Base-by-base conservation (phyloP, 2,113 vertebrate species). In the Pithys albifrons region DNA sequence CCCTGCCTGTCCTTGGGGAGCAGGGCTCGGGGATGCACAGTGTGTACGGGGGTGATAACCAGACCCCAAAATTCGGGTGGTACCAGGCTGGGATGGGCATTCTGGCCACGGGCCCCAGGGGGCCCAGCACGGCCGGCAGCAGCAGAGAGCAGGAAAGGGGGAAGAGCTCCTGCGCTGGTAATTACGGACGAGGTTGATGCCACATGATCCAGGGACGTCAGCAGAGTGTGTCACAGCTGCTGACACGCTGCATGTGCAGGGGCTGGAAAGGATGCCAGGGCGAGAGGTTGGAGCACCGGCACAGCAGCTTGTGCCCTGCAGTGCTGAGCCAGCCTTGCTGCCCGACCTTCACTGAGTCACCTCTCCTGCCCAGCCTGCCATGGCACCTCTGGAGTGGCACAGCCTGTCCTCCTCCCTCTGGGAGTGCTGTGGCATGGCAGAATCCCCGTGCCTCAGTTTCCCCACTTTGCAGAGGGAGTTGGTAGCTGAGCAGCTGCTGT, bases 151-250 rank as follows among this genome's bases (percentile, higher is more conserved):
- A 3, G 77, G 52, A 25, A 7, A 64, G 18, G 27, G 28, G 29
- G 52, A 2, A 22, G 76, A 76, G 73, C 88, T 95, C 46, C 83
- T 55, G 85, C 16, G 19, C 82, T 24, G 39, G 91, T 79, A 70
- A 94, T 95, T 85, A 72, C 75, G 49, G 59, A 8, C 15, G 41
- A 89, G 89, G 91, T 12, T 71, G 88, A 9, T 80, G 95, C 89
- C 91, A 95, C 89, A 83, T 73, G 96, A 96, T 55, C 6, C 83
- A 7, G 89, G 91, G 80, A 95, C 92, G 95, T 96, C 95, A 97
- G 95, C 92, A 86, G 78, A 89, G 88, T 91, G 89, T 96, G 94
- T 96, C 91, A 94, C 64, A 11, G 92, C 90, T 10, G 91, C 86
- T 95, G 95, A 93, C 88, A 94, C 20, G 71, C 94, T 41, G 91